Evolutionary conservation across 2,888 invertebrate genomes (phyloP).

Genomic region (Aphodius sticticus): DNA sequence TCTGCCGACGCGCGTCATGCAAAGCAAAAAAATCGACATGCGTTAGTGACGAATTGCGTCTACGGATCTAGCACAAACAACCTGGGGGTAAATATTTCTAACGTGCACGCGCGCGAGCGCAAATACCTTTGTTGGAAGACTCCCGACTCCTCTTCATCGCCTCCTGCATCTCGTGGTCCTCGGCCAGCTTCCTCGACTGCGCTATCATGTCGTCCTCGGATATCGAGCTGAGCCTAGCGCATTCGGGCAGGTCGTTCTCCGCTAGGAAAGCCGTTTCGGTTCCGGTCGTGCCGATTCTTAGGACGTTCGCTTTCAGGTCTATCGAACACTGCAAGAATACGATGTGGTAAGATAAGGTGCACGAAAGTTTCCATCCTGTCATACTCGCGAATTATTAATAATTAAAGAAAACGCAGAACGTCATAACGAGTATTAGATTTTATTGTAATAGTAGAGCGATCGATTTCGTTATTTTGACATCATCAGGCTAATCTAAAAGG

Average conservation of each 20-base stretch:
- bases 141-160: slow-evolving; percentile 76
- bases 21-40: neutral
- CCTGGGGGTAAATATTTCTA: neutral
- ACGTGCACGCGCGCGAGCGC: neutral
- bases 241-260: slow-evolving; percentile 77
- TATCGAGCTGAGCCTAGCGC: slow-evolving; percentile 79
- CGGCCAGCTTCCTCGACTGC: slow-evolving; percentile 64
- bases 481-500: no score
- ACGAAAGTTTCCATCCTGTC: no score
- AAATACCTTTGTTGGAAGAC: slow-evolving; percentile 19
- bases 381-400: no score
- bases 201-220: slow-evolving; percentile 70
- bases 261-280: slow-evolving; percentile 89
- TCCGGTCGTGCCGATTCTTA: slow-evolving; percentile 93
- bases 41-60: neutral
- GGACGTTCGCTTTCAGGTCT: slow-evolving; percentile 86
- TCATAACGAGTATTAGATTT: no score
- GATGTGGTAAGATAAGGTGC: no score
- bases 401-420: no score
- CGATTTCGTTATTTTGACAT: no score
- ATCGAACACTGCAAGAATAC: slow-evolving; percentile 77
- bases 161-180: slow-evolving; percentile 74
- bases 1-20: neutral
- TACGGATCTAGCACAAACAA: neutral
- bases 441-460: no score